Evolutionary conservation across 2,797 vertebrate species (phyloP).

Genomic region (Takifugu rubripes): DNA sequence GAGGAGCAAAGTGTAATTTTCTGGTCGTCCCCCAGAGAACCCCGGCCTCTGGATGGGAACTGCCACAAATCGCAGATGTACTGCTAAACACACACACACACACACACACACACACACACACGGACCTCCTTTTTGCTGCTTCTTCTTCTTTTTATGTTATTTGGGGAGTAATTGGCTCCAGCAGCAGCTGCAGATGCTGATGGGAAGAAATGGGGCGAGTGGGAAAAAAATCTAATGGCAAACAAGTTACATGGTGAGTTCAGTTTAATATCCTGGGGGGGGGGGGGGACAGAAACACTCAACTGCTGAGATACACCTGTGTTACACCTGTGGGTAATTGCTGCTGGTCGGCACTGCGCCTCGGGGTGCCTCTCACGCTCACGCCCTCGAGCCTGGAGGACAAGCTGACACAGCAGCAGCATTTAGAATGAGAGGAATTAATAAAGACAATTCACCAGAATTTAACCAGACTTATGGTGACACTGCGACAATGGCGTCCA

Average conservation of each 20-base stretch:
- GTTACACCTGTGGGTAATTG: slow-evolving; percentile 62
- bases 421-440: no score
- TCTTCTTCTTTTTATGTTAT: slow-evolving; percentile 14
- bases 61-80: slow-evolving; percentile 46
- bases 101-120: neutral
- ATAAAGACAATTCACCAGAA: no score
- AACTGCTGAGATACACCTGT: slow-evolving; percentile 45
- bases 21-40: slow-evolving; percentile 63
- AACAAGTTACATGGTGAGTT: slow-evolving; percentile 67
- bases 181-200: slow-evolving; percentile 44
- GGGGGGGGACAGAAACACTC: neutral
- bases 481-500: slow-evolving; percentile 50
- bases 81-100: slow-evolving; percentile 6
- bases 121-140: slow-evolving; percentile 8
- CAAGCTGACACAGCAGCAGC: no score
- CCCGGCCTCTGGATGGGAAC: slow-evolving; percentile 46
- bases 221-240: slow-evolving; percentile 71
- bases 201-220: slow-evolving; percentile 60
- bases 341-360: slow-evolving; percentile 10
- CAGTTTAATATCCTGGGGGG: slow-evolving; percentile 42
- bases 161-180: slow-evolving; percentile 51
- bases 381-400: no score
- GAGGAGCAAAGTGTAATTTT: slow-evolving; percentile 67
- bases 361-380: no score
- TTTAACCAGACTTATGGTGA: slow-evolving; percentile 53